A percentile compares a stretch with the other conserved stretches of the same genome.
phyloP scores from a whole-genome alignment of 2,113 vertebrate species.

The Calonectris borealis region DNA sequence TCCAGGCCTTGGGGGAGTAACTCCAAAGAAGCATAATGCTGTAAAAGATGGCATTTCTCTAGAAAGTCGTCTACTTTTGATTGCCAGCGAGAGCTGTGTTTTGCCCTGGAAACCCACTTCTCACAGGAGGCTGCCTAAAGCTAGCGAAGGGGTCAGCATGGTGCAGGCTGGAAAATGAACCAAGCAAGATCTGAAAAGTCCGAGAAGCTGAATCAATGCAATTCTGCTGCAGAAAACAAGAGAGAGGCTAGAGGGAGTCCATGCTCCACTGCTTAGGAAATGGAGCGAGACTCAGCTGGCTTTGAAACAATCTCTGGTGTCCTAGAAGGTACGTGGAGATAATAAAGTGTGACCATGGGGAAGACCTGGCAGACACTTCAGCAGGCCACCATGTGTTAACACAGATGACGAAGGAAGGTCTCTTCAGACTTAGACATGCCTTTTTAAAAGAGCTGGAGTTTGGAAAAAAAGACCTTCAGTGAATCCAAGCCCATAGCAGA shows the following conservation, averaged over 20 bases:
- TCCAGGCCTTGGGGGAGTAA: constrained; percentile 12
- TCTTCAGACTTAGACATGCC: not conserved
- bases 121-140: constrained; percentile 18
- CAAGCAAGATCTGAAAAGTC: not conserved
- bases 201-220: not conserved
- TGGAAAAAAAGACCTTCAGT: not conserved
- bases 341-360: not conserved
- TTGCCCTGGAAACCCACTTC: constrained; percentile 61
- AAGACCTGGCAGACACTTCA: not conserved
- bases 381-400: not conserved
- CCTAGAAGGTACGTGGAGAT: not conserved
- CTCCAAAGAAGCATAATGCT: not conserved
- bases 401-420: not conserved
- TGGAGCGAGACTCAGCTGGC: not conserved
- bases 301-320: not conserved
- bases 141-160: not conserved
- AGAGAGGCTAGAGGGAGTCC: constrained; percentile 63
- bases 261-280: constrained; percentile 39
- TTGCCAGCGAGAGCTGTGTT: constrained; percentile 22
- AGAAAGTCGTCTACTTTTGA: not conserved
- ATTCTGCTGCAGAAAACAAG: constrained; percentile 35
- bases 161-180: constrained; percentile 16
- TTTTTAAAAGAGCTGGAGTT: not conserved
- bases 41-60: constrained; percentile 15
- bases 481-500: not conserved